A percentile compares a stretch with the other conserved stretches of the same genome.
Conservation (phyloP, 2,113 vertebrate genomes). For the Ptilonorhynchus violaceus region DNA sequence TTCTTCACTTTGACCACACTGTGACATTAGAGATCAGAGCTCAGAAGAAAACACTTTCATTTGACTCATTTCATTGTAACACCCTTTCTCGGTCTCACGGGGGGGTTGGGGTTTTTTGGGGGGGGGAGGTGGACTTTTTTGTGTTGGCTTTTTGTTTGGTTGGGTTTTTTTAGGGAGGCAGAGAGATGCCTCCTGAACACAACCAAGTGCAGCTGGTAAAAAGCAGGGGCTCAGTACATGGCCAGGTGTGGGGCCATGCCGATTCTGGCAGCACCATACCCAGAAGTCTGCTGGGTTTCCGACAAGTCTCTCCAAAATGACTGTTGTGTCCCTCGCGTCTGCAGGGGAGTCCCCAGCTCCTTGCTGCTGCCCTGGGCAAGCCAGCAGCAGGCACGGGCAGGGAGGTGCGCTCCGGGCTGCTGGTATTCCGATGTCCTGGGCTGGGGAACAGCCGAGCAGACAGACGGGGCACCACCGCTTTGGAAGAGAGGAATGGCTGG, state of each 20-base stretch:
- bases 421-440: accelerated
- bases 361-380: not conserved
- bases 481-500: not conserved
- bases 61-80: not conserved
- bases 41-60: not conserved
- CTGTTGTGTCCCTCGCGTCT: accelerated
- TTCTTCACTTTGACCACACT: not conserved
- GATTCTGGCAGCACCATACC: accelerated
- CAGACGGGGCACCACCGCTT: accelerated
- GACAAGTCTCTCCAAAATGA: not conserved
- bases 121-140: accelerated
- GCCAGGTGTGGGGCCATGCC: accelerated
- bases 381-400: accelerated
- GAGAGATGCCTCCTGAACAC: not conserved
- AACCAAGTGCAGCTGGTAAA: accelerated
- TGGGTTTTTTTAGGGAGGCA: not conserved
- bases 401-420: not conserved
- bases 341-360: not conserved
- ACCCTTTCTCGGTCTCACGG: not conserved
- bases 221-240: accelerated
- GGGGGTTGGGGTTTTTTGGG: no score
- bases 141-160: not conserved
- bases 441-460: not conserved
- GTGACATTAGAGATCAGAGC: not conserved
- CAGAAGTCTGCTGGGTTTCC: not conserved